phyloP scores from a whole-genome alignment of 2,797 vertebrate genomes.

The Pteropus rufus region DNA sequence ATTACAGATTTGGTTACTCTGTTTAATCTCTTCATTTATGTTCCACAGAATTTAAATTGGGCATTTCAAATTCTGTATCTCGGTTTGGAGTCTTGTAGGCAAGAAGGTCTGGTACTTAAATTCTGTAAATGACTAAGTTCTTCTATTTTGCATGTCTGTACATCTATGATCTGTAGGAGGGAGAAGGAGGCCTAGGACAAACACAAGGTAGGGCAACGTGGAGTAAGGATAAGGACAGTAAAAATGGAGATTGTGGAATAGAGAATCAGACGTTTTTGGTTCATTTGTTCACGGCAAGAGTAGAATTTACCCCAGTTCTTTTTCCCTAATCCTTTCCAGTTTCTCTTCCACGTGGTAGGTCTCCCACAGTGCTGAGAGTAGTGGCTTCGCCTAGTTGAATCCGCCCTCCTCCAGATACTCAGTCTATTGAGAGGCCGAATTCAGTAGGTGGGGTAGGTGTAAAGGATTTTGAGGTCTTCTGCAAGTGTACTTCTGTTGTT shows the following conservation, averaged over 20 bases:
- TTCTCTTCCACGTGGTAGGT: neutral
- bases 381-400: neutral
- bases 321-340: neutral
- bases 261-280: neutral
- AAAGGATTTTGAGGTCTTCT: neutral
- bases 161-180: neutral
- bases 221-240: neutral
- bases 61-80: neutral
- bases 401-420: neutral
- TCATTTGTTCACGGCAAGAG: neutral
- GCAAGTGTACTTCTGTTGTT: neutral
- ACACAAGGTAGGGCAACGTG: neutral
- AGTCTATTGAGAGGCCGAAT: neutral
- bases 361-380: neutral
- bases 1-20: neutral
- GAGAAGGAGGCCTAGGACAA: neutral
- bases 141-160: neutral
- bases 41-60: neutral
- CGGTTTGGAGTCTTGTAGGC: neutral
- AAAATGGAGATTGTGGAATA: neutral
- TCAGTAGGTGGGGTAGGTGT: neutral
- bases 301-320: neutral
- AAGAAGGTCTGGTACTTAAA: neutral
- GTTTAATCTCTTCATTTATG: neutral
- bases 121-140: neutral